Evolutionary conservation across 2,888 invertebrate species (phyloP).

Genomic region (Cheiracanthium punctorium): DNA sequence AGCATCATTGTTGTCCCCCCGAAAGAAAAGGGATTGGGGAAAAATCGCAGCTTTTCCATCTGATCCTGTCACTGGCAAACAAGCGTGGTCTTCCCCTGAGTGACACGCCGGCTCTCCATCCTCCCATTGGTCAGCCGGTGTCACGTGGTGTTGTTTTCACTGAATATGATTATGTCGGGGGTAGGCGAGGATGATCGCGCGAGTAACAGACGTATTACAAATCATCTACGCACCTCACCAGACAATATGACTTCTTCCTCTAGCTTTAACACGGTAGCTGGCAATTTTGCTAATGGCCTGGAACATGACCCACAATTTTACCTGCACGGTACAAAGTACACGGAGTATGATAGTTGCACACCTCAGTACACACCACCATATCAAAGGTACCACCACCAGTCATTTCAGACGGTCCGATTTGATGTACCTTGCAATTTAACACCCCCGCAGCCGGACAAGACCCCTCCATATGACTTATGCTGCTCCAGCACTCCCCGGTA

Average conservation of each 20-base stretch:
- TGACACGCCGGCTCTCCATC: constrained; percentile 65
- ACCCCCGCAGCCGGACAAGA: constrained; percentile 58
- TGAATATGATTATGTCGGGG: constrained; percentile 66
- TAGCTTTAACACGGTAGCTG: constrained; percentile 48
- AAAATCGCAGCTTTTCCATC: constrained; percentile 63
- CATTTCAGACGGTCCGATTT: constrained; percentile 20
- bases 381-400: constrained; percentile 33
- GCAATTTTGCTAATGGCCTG: constrained; percentile 36
- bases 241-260: constrained; percentile 65
- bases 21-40: constrained; percentile 52
- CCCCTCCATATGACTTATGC: constrained; percentile 46
- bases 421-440: constrained; percentile 48
- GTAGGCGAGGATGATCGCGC: constrained; percentile 44
- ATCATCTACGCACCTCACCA: constrained; percentile 53
- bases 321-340: constrained; percentile 6
- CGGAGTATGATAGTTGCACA: constrained; percentile 32
- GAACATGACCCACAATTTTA: constrained; percentile 36
- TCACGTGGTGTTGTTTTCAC: constrained; percentile 70
- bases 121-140: constrained; percentile 49
- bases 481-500: constrained; percentile 34
- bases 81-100: constrained; percentile 64
- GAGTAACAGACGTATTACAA: constrained; percentile 62
- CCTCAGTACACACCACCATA: constrained; percentile 36
- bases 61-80: constrained; percentile 68
- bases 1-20: constrained; percentile 26